Evolutionary conservation across 2,113 vertebrate species (phyloP).

Genomic region (Panthera leo): DNA sequence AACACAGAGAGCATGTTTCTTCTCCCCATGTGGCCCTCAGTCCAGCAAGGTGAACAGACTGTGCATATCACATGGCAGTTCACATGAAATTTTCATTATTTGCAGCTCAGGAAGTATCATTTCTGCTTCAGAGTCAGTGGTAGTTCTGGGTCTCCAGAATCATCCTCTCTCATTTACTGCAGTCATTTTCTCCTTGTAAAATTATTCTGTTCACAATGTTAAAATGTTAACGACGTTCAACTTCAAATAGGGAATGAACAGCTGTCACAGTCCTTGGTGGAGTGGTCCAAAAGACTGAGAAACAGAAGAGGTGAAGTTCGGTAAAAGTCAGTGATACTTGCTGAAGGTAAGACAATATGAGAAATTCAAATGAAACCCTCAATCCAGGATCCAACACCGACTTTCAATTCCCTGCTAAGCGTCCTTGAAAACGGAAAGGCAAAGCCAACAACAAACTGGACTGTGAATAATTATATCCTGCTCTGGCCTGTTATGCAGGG

Average conservation of each 20-base stretch:
- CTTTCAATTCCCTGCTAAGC: not conserved
- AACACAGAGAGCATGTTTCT: not conserved
- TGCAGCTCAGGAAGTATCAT: not conserved
- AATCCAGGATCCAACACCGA: not conserved
- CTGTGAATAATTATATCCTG: not conserved
- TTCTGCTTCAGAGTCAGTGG: not conserved
- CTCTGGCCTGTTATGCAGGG: constrained; percentile 22
- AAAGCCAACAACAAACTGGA: not conserved
- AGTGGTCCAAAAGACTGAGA: not conserved
- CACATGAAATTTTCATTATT: not conserved
- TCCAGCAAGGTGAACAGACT: not conserved
- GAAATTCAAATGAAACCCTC: not conserved
- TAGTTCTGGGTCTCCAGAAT: not conserved
- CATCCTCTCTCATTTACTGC: not conserved
- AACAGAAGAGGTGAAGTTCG: not conserved
- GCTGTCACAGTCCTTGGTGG: not conserved
- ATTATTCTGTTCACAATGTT: not conserved
- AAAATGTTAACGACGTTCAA: not conserved
- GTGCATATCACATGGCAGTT: not conserved
- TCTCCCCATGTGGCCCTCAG: not conserved
- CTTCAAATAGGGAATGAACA: not conserved
- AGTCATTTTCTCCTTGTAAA: not conserved
- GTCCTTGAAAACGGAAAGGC: constrained; percentile 18
- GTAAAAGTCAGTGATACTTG: not conserved
- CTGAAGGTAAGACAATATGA: not conserved